A percentile compares a stretch with the other conserved stretches of the same genome.
Conservation (phyloP, 2,797 vertebrate species). For the Rhadinocentrus ornatus region DNA sequence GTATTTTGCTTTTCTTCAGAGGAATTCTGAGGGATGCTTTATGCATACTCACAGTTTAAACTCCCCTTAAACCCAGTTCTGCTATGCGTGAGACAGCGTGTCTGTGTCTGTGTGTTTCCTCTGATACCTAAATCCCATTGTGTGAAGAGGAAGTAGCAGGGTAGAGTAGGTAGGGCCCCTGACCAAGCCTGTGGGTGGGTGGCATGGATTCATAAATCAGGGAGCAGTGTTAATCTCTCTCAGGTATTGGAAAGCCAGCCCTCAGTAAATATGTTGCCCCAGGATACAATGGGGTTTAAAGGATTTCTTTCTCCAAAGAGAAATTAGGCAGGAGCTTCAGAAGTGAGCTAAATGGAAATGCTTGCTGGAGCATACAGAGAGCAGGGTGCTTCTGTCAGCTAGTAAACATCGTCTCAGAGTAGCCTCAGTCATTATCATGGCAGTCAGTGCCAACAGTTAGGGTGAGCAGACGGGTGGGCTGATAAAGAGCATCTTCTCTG, state of each 20-base stretch:
- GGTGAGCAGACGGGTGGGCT: conserved; percentile 73
- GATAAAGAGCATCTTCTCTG: conserved; percentile 74
- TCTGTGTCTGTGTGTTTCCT: conserved; percentile 51
- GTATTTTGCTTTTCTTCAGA: conserved; percentile 20
- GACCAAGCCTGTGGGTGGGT: conserved; percentile 83
- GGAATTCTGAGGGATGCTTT: conserved; percentile 41
- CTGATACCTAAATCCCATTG: conserved; percentile 76
- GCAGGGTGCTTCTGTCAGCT: conserved; percentile 90
- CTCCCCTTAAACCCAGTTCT: conserved; percentile 40
- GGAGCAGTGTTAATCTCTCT: conserved; percentile 92
- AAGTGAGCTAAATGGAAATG: conserved; percentile 97
- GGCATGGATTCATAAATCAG: conserved; percentile 98
- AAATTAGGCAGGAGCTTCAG: conserved; percentile 93
- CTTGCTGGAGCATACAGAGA: conserved; percentile 91
- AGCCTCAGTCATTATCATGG: conserved; percentile 90
- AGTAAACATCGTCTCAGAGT: conserved; percentile 93
- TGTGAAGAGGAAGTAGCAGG: conserved; percentile 69
- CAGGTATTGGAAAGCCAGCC: conserved; percentile 97
- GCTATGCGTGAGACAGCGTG: conserved; percentile 31
- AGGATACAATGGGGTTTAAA: conserved; percentile 97
- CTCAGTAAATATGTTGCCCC: conserved; percentile 97
- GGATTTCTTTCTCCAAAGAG: conserved; percentile 99
- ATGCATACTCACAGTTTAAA: conserved; percentile 42
- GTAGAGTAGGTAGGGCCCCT: conserved; percentile 70
- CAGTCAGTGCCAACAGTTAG: conserved; percentile 74